Base-by-base conservation (phyloP, 2,888 invertebrate genomes). In the Homarus gammarus region DNA sequence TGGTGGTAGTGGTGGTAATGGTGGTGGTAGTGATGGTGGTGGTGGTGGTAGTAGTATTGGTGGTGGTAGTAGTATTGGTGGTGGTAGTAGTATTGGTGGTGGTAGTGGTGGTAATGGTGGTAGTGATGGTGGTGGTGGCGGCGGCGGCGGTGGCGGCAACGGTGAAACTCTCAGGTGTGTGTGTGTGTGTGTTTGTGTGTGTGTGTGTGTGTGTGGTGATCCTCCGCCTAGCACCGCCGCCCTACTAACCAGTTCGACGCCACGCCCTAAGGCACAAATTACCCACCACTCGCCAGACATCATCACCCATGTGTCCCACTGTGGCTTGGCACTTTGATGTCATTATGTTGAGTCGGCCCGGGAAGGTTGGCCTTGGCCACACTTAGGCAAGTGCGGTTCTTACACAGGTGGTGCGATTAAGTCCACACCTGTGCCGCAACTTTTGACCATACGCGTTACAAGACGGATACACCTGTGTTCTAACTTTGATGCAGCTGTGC, bases 41-140 rank as follows among this genome's bases (percentile, higher is more conserved):
- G 51, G 18, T 12, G 51, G 51, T 15, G 51, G 51, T 51, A 22
- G 2, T 12, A 22, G 15, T 51, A 22, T 2, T 70, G 70, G 10
- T 33, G 22, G 3, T 27, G 70, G 70, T 8, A 33, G 18, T 33
- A 31, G 15, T 31, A 36, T 31, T 12, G 36, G 18, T 12, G 36
- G 31, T 33, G 70, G 36, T 33, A 70, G 12, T 2, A n/a, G 18
- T 2, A 36, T 70, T 15, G 73, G 38, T 73, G 73, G 18, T 73
- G 73, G 73, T 73, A 38, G 15, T 73, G 38, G 38, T 73, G 38
- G 73, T 75, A 33, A 33, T 33, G 78, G 33, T 31, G 8, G 36
- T 31, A 44, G 49, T 44, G 22, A n/a, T 40, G 78, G 15, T 40
- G 78, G 33, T 51, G 51, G 3, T 44, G 31, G 27, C 33, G 51